Evolutionary conservation across 1,140 invertebrate genomes (phyloP).

Genomic region (Lasioglossum albipes): DNA sequence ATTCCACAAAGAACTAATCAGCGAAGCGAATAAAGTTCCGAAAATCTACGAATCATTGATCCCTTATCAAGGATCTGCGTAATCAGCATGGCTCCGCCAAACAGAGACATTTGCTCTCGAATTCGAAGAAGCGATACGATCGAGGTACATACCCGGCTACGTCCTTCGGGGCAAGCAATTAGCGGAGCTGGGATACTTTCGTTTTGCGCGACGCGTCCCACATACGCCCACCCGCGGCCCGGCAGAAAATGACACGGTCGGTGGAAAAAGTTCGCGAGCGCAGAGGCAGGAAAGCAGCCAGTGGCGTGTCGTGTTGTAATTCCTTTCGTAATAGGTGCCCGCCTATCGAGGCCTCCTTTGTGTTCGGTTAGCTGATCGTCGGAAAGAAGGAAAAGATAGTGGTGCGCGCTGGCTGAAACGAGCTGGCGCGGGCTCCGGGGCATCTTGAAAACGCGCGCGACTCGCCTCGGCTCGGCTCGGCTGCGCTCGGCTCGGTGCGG

Average conservation of each 20-base stretch:
- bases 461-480: conserved; percentile 20
- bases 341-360: not conserved
- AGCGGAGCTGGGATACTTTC: not conserved
- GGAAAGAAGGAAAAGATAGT: conserved; percentile 11
- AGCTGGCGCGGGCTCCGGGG: not conserved
- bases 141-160: not conserved
- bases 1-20: no score
- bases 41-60: no score
- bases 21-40: no score
- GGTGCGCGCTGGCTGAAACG: not conserved
- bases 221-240: conserved; percentile 3
- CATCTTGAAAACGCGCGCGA: conserved; percentile 10
- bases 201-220: conserved; percentile 7
- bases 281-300: not conserved
- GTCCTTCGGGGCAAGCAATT: not conserved
- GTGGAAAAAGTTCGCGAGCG: not conserved
- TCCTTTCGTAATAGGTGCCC: not conserved
- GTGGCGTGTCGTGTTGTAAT: not conserved
- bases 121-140: not conserved
- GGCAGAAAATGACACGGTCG: conserved; percentile 1
- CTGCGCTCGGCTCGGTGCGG: conserved; percentile 19
- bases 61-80: no score
- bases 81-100: not conserved
- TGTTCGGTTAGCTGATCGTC: not conserved
- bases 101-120: not conserved